Evolutionary conservation across 2,888 invertebrate species (phyloP), one percentile per base, ranked within the genome.

Genomic region (Eupithecia insigniata): DNA sequence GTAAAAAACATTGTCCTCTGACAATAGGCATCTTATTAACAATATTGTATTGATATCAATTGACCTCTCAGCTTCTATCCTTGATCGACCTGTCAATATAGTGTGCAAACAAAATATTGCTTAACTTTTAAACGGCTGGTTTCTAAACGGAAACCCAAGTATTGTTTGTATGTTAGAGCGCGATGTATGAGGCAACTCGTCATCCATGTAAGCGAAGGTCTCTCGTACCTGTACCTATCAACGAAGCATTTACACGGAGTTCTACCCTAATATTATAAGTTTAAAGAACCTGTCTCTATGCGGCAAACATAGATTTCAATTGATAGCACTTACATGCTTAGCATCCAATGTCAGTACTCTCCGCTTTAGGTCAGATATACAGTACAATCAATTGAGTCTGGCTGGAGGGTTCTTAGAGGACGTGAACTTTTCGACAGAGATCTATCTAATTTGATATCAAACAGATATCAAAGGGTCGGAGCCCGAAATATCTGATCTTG

Each of bases 161-260:
- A 86, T 84, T 82, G 85, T 88, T 84, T 86, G 82, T 87, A 86
- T 82, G 83, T 78, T 74, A 74, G 74, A 76, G 76, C 71, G 70
- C 79, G 79, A 70, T 76, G 79, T 81, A 84, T 91, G 90, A 83
- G 81, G 87, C 88, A 91, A 92, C 83, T 84, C 83, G 83, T 86
- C 89, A 89, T 89, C 88, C 88, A 90, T 88, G 88, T 88, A 89
- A 88, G 85, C 83, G 90, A 91, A 90, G 90, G 90, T 86, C 89
- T 87, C 76, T 80, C 32, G 60, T 64, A 82, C 86, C 80, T 84
- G 51, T 14, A 64, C 18, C 30, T 39, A 82, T 84, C 80, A 83
- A 80, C 79, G 81, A 78, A 79, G 79, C 81, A 51, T 83, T 78
- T 78, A 79, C 82, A 81, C 74, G 76, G 76, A 80, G 73, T 72